Conservation (phyloP, 2,113 vertebrate species). For the Dasyornis broadbenti region DNA sequence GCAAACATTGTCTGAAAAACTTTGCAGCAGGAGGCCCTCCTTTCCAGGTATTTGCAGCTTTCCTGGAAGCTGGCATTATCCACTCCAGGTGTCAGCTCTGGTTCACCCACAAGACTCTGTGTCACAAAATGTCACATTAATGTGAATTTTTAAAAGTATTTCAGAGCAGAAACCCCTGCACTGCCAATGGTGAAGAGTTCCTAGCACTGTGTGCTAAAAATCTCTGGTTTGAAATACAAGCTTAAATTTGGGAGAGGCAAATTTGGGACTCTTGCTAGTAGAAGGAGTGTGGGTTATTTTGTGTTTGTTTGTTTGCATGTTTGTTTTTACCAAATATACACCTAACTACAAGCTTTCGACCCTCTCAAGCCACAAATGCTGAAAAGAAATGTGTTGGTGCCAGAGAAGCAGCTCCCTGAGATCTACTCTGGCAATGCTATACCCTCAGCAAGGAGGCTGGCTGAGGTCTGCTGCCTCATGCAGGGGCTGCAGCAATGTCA, state of each 20-base stretch:
- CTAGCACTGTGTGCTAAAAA: background rate
- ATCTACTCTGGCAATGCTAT: background rate
- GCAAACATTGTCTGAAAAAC: background rate
- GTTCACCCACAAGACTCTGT: background rate
- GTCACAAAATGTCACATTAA: background rate
- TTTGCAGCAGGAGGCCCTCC: background rate
- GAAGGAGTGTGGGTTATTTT: too few relatives aligned
- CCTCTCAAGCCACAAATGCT: background rate
- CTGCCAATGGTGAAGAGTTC: background rate
- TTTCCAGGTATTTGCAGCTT: background rate
- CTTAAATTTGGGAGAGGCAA: background rate
- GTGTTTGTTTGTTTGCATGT: too few relatives aligned
- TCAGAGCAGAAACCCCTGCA: background rate
- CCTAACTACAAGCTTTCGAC: background rate
- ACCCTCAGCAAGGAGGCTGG: background rate
- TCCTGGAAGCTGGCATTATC: background rate
- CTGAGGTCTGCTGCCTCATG: background rate
- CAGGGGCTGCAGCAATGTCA: background rate
- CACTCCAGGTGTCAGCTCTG: background rate
- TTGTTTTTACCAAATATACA: background rate
- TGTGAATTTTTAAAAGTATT: background rate
- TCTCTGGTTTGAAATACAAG: background rate
- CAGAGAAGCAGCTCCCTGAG: background rate
- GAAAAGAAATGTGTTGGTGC: background rate
- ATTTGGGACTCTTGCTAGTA: background rate